Evolutionary conservation across 2,113 vertebrate genomes (phyloP), one percentile per base, ranked within the genome.

Genomic region (Anoura caudifer): DNA sequence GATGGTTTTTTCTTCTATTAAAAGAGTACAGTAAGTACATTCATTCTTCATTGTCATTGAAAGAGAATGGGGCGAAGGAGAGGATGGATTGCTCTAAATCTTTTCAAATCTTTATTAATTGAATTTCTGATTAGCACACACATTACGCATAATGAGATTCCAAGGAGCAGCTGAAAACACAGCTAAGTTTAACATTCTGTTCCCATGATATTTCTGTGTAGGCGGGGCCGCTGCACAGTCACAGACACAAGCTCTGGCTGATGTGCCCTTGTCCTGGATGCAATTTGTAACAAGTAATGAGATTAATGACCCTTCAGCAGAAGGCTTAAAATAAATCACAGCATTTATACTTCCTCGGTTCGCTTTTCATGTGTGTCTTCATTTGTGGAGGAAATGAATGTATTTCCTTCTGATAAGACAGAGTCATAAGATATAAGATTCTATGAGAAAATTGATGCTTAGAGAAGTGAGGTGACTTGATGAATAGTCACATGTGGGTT

Each of bases 71-170:
- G 33, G 31, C 93, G 59, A 26, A 89, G 82, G 54, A 50, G 72
- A 82, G 69, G 6, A 85, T 47, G 47, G 13, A 41, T 61, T 76
- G 22, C 76, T 96, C 47, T 73, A 0, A 0, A 70, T 93, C 77
- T 96, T 98, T 97, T 94, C 77, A 97, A 54, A 73, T 88, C 45
- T 45, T 93, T 93, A 91, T 87, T 86, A 97, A 97, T 94, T 98
- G 96, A 96, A 97, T 98, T 98, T 98, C 98, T 96, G 83, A 92
- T 96, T 92, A 95, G 97, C 79, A 85, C 88, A 86, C 36, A 84
- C 56, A 86, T 95, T 38, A 45, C 56, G 3, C 38, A 50, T 84
- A 85, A 85, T 43, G 77, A 96, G 50, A 47, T 80, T 75, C 87
- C 77, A 67, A 76, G 31, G 76, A 90, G 20, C 59, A 95, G 43